These are phyloP conservation scores for Glandiceps talaboti DNA, from an alignment of 53 echinoderm and acorn worm genomes.

Conservation along the genomic window DNA sequence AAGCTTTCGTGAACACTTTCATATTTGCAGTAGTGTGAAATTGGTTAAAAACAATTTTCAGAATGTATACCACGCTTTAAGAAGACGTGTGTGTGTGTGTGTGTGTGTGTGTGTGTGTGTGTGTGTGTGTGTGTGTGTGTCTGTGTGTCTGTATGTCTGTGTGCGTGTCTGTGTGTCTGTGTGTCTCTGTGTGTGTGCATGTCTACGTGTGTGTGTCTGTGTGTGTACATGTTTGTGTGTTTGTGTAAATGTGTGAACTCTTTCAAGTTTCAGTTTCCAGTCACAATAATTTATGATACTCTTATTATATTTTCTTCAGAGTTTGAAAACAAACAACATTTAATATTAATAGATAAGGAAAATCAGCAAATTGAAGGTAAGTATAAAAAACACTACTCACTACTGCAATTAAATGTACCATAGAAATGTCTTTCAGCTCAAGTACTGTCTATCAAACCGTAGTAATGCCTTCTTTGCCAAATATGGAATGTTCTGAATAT, in stretches of 20 bases:
- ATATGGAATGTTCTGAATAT: too few species aligned
- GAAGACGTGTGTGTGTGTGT: too few species aligned
- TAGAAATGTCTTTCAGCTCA: too few species aligned
- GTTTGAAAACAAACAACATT: constrained; percentile 60
- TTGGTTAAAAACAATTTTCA: too few species aligned
- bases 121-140: too few species aligned
- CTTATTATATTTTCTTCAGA: constrained; percentile 20
- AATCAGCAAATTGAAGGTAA: constrained; percentile 51
- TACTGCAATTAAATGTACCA: neutral
- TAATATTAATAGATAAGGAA: constrained; percentile 45
- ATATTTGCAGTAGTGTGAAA: too few species aligned
- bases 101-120: too few species aligned
- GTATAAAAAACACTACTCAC: neutral
- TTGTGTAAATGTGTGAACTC: neutral
- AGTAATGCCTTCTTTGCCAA: neutral
- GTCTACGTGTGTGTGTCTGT: neutral
- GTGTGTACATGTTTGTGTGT: neutral
- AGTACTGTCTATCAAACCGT: too few species aligned
- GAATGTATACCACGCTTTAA: too few species aligned
- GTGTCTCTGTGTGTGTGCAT: neutral
- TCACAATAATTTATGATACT: neutral
- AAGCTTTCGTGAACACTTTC: too few species aligned
- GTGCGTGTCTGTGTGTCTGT: too few species aligned
- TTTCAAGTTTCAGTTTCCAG: neutral
- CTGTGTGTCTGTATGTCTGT: too few species aligned